Evolutionary conservation across 2,888 invertebrate genomes (phyloP), one percentile per base, ranked within the genome.

Genomic region (Schizotus pectinicornis): DNA sequence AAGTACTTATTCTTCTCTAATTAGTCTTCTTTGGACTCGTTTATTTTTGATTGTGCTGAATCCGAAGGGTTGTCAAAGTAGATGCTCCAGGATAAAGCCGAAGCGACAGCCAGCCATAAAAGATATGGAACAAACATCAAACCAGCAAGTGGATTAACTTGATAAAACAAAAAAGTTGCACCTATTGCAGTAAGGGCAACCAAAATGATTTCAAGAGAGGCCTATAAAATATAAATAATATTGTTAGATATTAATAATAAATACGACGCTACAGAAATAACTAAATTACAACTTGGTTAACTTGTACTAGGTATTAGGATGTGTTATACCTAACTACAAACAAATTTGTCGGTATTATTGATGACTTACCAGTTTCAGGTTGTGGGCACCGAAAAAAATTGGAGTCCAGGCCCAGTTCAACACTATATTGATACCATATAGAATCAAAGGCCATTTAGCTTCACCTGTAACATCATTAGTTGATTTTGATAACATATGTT

Each of bases 331-430:
- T n/a, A n/a, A n/a, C n/a, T n/a, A n/a, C n/a, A n/a, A n/a, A n/a
- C n/a, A n/a, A n/a, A 14, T 12, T 1, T 46, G 37, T 32, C 37
- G 33, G 32, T 34, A 42, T 60, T n/a, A 33, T 34, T 14, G 9
- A 36, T 30, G 59, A 74, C 81, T 79, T 80, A 91, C 92, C 83
- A 86, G 82, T 81, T 90, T 87, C n/a, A 88, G 81, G 66, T 86
- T 85, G 63, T 87, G 88, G 30, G 83, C 79, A 38, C 88, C 88
- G 77, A 94, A 94, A 80, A 94, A 94, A 30, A 94, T 84, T 1
- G 92, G 93, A 0, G 90, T 86, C 94, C 94, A 95, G 0, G 87
- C 84, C 91, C 91, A 94, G 76, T 94, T 95, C 0, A 94, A 78
- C 0, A 87, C 84, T 48, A 95, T 79, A 72, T 93, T 93, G 0